Base-by-base conservation (phyloP, 2,797 vertebrate genomes). In the Anguilla megastoma region DNA sequence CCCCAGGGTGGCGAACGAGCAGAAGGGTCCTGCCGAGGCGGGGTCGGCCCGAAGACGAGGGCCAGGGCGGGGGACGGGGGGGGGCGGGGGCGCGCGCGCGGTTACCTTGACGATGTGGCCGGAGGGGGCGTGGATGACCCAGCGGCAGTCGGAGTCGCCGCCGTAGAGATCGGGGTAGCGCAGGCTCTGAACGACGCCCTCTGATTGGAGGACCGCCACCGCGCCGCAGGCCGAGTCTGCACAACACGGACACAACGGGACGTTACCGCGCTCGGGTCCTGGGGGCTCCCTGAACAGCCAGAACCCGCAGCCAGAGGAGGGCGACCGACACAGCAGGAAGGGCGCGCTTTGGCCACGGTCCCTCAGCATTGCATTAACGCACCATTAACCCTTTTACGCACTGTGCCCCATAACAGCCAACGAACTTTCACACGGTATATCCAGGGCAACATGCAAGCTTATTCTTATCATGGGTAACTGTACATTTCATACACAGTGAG, bases 41-140 rank as follows among this genome's bases (percentile, higher is more conserved):
- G 30, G 83, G 69, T 88, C 82, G 24, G 76, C 74, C 85, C 52
- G 74, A 48, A 52, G 50, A 18, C 16, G 6, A 63, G 27, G 84
- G 48, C n/a, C 30, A 18, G 6, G 45, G 27, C 10, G 21, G 41
- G 8, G 41, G 36, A 33, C 33, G n/a, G n/a, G n/a, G n/a, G n/a
- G n/a, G n/a, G 21, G 48, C 16, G 63, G 16, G 10, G 60, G 24
- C 9, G 24, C 21, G 27, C 41, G 30, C 6, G 69, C 2, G 18
- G 41, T 92, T 94, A 97, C 97, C 97, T 98, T 97, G 66, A 97
- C 92, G 45, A 95, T 74, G 1, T 96, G 93, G 87, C 94, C 91
- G 14, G 89, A 85, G 6, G 96, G 96, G 21, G 96, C 96, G 66
- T 95, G 94, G 89, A 98, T 91, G 85, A 97, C 92, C 97, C 97